phyloP scores from a whole-genome alignment of 2,797 vertebrate genomes.

The Aeoliscus strigatus region DNA sequence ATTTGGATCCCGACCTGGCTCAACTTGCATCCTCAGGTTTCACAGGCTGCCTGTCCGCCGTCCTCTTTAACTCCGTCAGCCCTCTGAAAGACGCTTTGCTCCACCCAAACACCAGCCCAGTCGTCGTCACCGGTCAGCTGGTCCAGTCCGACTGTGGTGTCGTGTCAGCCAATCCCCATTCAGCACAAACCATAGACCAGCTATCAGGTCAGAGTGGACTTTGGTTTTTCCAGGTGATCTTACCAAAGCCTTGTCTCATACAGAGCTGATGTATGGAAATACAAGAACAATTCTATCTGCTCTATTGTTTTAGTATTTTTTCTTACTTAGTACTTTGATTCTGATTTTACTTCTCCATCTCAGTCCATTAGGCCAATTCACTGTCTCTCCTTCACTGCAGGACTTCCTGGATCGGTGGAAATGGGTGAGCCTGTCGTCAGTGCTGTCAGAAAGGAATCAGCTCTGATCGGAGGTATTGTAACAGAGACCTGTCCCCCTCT shows the following conservation, averaged over 20 bases:
- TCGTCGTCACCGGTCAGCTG: conserved; percentile 79
- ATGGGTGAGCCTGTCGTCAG: conserved; percentile 85
- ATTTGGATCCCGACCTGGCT: conserved; percentile 79
- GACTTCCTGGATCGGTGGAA: conserved; percentile 85
- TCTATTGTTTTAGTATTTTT: no score
- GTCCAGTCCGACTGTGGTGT: conserved; percentile 81
- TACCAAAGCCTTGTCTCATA: no score
- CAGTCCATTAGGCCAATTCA: conserved; percentile 4
- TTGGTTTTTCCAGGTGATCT: no score
- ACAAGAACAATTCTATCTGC: no score
- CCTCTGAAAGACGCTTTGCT: conserved; percentile 88
- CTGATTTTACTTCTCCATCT: no score
- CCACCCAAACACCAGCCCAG: conserved; percentile 64
- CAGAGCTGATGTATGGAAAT: no score
- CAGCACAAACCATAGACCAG: conserved; percentile 85
- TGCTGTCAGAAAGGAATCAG: conserved; percentile 85
- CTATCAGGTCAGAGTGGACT: conserved; percentile 80
- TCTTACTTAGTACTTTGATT: no score
- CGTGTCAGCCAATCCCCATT: conserved; percentile 73
- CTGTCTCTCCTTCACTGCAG: conserved; percentile 63
- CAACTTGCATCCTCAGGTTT: conserved; percentile 81
- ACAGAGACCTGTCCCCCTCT: no score
- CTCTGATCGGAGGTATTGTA: conserved; percentile 88
- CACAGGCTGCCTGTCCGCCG: conserved; percentile 88
- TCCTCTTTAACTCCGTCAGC: conserved; percentile 86